phyloP scores from a whole-genome alignment of 2,888 invertebrate species.

The Galeruca laticollis region DNA sequence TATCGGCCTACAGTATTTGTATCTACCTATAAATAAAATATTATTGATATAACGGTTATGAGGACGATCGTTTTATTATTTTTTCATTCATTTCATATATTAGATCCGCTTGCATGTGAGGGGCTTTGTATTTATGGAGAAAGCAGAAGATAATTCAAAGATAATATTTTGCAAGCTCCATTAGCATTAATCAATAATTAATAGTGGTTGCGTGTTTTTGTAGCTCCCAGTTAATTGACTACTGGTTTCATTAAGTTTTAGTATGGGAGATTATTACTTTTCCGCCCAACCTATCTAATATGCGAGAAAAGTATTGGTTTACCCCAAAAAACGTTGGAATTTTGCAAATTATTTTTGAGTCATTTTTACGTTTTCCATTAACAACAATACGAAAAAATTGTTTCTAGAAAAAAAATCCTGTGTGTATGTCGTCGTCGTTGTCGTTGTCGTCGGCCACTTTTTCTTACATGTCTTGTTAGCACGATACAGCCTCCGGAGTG shows the following conservation, averaged over 20 bases:
- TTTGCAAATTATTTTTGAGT: too few relatives aligned
- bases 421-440: too few relatives aligned
- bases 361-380: too few relatives aligned
- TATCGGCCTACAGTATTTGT: not conserved
- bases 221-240: constrained; percentile 53
- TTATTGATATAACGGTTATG: not conserved
- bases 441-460: too few relatives aligned
- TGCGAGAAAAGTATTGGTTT: too few relatives aligned
- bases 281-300: not conserved
- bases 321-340: too few relatives aligned
- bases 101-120: constrained; percentile 29
- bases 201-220: constrained; percentile 56
- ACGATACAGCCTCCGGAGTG: too few relatives aligned
- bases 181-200: constrained; percentile 59
- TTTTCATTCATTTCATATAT: constrained; percentile 22
- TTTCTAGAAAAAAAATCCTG: too few relatives aligned
- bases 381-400: too few relatives aligned
- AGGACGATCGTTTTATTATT: constrained; percentile 2
- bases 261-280: constrained; percentile 8
- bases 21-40: constrained; percentile 5
- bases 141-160: constrained; percentile 53
- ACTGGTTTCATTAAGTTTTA: constrained; percentile 51
- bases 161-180: constrained; percentile 53
- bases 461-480: too few relatives aligned
- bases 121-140: constrained; percentile 51